Percentiles rank a stretch among this genome's conserved stretches.
Conservation (phyloP, 37 sponge, comb jelly and placozoan species). For the Ephydatia muelleri region DNA sequence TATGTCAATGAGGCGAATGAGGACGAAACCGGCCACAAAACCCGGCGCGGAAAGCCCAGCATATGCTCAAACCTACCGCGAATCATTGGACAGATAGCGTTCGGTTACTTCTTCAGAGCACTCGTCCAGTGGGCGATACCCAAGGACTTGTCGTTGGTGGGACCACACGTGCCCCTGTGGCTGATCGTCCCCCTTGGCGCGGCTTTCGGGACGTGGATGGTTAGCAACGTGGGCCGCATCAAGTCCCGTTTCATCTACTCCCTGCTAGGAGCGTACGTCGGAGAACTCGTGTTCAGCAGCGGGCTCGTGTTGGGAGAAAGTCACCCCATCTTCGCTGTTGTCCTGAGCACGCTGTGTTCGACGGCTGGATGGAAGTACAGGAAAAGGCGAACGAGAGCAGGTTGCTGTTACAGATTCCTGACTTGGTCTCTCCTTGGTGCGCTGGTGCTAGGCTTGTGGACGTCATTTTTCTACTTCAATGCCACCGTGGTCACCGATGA, state of each 20-base stretch:
- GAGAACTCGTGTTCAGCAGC: constrained; percentile 59
- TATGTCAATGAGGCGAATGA: constrained; percentile 81
- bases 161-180: not conserved
- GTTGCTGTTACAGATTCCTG: constrained; percentile 35
- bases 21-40: not conserved
- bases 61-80: constrained; percentile 35
- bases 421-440: not conserved
- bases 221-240: constrained; percentile 70
- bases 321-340: constrained; percentile 10
- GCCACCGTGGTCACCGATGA: constrained; percentile 61
- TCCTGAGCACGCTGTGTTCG: constrained; percentile 26
- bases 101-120: constrained; percentile 52
- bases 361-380: constrained; percentile 46
- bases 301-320: constrained; percentile 52
- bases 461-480: constrained; percentile 67
- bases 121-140: constrained; percentile 58
- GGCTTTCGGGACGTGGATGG: constrained; percentile 76
- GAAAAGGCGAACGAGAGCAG: not conserved
- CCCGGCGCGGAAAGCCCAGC: constrained; percentile 5
- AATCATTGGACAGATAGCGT: constrained; percentile 54
- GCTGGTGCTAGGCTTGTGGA: constrained; percentile 23
- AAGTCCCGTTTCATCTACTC: constrained; percentile 31
- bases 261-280: constrained; percentile 56
- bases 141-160: not conserved
- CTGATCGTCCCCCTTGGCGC: constrained; percentile 71